Conservation (phyloP, 2,888 invertebrate genomes). For the Lamproptera curius region DNA sequence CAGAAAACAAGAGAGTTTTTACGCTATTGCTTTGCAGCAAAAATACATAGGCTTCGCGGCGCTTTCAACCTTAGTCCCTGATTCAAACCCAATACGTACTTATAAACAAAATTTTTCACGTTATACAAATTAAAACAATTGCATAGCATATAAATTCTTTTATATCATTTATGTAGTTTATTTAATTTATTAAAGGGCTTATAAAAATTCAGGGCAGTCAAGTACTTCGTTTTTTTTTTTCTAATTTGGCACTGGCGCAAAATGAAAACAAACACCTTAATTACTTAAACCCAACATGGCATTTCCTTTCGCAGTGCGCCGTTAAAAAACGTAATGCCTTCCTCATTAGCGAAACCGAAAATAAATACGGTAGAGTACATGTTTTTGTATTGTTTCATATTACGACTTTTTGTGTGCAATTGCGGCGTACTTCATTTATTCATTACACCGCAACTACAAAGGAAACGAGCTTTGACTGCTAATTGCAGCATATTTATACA, state of each 20-base stretch:
- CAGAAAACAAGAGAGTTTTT: too few relatives aligned
- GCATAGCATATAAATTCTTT: too few relatives aligned
- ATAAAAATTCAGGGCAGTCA: too few relatives aligned
- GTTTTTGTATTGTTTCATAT: constrained; percentile 14
- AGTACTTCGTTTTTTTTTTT: constrained; percentile 44
- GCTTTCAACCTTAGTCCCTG: too few relatives aligned
- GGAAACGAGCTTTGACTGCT: not conserved
- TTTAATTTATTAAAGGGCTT: too few relatives aligned
- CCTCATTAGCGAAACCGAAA: constrained; percentile 21
- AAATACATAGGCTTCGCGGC: too few relatives aligned
- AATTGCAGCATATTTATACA: not conserved
- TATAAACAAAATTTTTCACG: too few relatives aligned
- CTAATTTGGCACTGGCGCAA: constrained; percentile 61
- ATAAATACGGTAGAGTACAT: constrained; percentile 11
- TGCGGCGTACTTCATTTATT: constrained; percentile 13
- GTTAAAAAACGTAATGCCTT: constrained; percentile 27
- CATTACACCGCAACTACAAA: constrained; percentile 6
- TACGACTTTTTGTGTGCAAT: constrained; percentile 12
- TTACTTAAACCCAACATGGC: constrained; percentile 60
- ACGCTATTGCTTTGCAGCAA: too few relatives aligned
- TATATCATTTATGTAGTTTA: too few relatives aligned
- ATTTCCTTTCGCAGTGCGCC: constrained; percentile 33
- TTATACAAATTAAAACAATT: too few relatives aligned
- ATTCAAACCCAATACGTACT: too few relatives aligned
- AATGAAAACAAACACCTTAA: constrained; percentile 62